Base-by-base conservation (phyloP, 1,140 invertebrate genomes). In the Euwallacea similis region DNA sequence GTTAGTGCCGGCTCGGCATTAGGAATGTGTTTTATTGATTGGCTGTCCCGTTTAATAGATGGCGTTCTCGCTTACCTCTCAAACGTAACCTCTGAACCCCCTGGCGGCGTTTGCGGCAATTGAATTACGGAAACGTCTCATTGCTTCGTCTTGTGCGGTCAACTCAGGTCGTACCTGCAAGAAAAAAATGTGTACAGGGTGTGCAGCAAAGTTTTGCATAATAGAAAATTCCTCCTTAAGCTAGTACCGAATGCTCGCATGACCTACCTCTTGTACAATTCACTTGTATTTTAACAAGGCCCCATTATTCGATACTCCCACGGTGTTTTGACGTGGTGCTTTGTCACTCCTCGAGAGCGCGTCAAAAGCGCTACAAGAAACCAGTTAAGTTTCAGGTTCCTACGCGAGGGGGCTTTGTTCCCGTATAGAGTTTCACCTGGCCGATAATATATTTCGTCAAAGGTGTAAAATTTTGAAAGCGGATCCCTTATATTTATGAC, bases 391-490 rank as follows among this genome's bases (percentile, higher is more conserved):
- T 33, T 33, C 21, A 21, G 15, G 7, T 33, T 56, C n/a, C 15
- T 33, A 33, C 21, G 21, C 21, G 21, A 33, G 21, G 21, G 21
- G 21, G 21, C 61, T 63, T 63, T 63, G 47, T 63, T 63, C 61
- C n/a, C 43, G 47, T 63, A 63, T 63, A 63, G 43, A 46, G 43
- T 63, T 63, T 63, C 61, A 63, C 61, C 61, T 66, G 63, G 47
- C 63, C 47, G 47, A 50, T 16, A 41, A 66, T 66, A 66, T 54
- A 50, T 66, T 66, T 66, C 63, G 50, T 16, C 63, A 55, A 54
- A 53, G 63, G 63, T 66, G 63, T 66, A 66, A 66, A 66, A 66
- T 66, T 66, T 66, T 66, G 63, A 54, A 66, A 66, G 50, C 21
- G 63, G 63, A 66, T 66, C 63, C 63, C 55, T 33, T 33, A 33